Evolutionary conservation across 2,113 vertebrate genomes (phyloP), one percentile per base, ranked within the genome.

Genomic region (Prionailurus viverrinus): DNA sequence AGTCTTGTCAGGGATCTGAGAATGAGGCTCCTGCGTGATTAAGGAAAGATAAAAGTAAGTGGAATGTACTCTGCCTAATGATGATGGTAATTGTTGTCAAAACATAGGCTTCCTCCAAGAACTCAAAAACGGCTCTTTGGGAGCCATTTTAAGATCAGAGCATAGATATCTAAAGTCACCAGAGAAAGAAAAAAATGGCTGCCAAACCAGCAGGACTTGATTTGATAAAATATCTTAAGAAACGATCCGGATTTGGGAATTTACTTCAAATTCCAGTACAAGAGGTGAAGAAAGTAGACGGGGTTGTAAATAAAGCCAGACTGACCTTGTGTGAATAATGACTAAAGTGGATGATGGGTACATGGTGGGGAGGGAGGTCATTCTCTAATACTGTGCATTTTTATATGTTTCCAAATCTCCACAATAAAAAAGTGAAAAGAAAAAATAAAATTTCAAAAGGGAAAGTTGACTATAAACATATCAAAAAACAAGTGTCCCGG

Each of bases 171-270:
- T 39, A 12, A 55, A 51, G 25, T 96, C 33, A 41, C 7, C 39
- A 55, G 55, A 76, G 66, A 48, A 51, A 51, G 27, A n/a, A 12
- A 16, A 45, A 41, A 74, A n/a, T 7, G 14, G 33, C 21, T 5
- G 10, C 76, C 58, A 45, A 81, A 69, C 80, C 65, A 51, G 91
- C 51, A 61, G 66, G n/a, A 63, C 29, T 51, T 63, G 53, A 66
- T 69, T 36, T 36, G 31, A 89, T 66, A 84, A 95, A 86, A 29
- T n/a, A 61, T 51, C 63, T 81, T 85, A 41, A 10, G 53, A 89
- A 74, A 31, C 18, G 45, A 33, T 84, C 61, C 36, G 18, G 61
- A 41, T 48, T 71, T 86, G 15, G 13, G 41, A 31, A 27, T 74
- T 76, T 63, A 81, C 93, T 95, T 48, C 53, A 82, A 27, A 51